These are phyloP conservation scores for Dinomys branickii DNA, from an alignment of 2,113 vertebrate genomes.

Conservation along the genomic window DNA sequence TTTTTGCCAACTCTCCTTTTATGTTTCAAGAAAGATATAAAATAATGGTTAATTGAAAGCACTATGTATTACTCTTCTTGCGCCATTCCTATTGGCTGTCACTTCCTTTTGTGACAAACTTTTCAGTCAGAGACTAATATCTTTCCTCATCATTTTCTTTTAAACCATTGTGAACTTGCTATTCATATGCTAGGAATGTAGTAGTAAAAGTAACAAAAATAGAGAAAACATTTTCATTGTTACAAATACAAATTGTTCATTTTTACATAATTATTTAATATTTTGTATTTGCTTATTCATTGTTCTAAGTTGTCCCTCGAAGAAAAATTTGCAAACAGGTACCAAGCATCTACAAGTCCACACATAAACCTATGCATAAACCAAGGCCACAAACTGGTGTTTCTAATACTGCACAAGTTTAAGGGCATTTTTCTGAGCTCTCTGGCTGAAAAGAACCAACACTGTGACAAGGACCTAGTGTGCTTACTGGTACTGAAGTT, in stretches of 20 bases:
- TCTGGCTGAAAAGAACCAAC: neutral
- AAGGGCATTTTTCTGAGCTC: slow-evolving; percentile 37
- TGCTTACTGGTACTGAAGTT: slow-evolving; percentile 65
- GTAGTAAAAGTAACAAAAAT: neutral
- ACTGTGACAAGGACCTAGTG: slow-evolving; percentile 71
- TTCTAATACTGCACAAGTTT: slow-evolving; percentile 53
- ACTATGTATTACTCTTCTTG: neutral
- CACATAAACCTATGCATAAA: neutral
- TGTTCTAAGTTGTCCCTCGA: neutral
- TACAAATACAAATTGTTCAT: neutral
- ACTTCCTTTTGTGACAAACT: neutral
- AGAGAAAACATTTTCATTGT: neutral
- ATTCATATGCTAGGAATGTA: neutral
- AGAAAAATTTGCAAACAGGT: slow-evolving; percentile 55
- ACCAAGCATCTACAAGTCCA: neutral
- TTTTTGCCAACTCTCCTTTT: neutral
- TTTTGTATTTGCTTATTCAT: neutral
- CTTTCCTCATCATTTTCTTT: neutral
- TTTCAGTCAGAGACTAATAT: neutral
- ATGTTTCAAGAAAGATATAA: neutral
- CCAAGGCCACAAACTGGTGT: slow-evolving; percentile 27
- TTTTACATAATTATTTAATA: neutral
- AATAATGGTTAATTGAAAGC: neutral
- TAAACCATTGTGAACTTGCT: neutral
- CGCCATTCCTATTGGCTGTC: neutral